A percentile compares a stretch with the other conserved stretches of the same genome.
phyloP scores from a whole-genome alignment of 2,113 vertebrate species.

The Ellobius talpinus region DNA sequence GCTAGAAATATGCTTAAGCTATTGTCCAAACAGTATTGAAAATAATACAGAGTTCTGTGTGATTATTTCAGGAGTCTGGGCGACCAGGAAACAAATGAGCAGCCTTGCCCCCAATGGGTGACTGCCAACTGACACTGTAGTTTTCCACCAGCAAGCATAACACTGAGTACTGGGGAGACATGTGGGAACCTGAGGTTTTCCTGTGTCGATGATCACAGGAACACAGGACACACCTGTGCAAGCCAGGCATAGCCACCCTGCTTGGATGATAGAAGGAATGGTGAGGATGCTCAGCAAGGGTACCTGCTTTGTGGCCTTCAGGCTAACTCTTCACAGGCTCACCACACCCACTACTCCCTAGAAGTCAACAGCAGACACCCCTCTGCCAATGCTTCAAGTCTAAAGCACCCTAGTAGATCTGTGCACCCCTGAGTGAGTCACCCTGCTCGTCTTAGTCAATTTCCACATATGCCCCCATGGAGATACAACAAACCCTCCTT shows the following conservation, averaged over 20 bases:
- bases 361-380: accelerated
- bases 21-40: too few relatives aligned
- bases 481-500: accelerated
- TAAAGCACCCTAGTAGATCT: accelerated
- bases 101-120: too few relatives aligned
- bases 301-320: accelerated
- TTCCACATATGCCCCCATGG: background rate
- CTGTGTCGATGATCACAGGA: accelerated
- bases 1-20: too few relatives aligned
- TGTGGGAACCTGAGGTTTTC: too few relatives aligned
- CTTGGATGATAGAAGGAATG: accelerated
- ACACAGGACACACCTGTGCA: too few relatives aligned
- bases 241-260: accelerated
- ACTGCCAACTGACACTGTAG: background rate
- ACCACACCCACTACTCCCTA: too few relatives aligned
- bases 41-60: too few relatives aligned
- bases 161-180: background rate
- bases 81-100: too few relatives aligned
- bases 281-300: accelerated
- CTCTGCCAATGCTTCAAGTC: accelerated
- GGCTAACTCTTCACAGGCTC: background rate
- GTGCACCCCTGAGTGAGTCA: accelerated
- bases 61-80: too few relatives aligned
- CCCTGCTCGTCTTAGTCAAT: background rate
- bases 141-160: background rate